phyloP scores from a whole-genome alignment of 2,888 invertebrate genomes.

The Eubasilissa splendida region DNA sequence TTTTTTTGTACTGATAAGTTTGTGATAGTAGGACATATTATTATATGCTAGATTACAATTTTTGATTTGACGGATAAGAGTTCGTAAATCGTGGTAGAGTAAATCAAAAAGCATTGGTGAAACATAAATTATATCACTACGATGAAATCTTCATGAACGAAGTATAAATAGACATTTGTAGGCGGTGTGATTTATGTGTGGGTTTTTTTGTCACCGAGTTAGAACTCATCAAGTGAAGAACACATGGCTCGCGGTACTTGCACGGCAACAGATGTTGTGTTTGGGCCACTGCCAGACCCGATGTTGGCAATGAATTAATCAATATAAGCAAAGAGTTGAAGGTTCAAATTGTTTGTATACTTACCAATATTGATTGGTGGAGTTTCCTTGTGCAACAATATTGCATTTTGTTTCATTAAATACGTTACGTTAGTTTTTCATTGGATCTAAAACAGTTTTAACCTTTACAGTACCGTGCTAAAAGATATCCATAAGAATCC shows the following conservation, averaged over 20 bases:
- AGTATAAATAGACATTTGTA: not conserved
- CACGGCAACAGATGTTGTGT: conserved; percentile 33
- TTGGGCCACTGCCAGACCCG: conserved; percentile 26
- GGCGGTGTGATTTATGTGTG: not conserved
- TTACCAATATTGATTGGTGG: not conserved
- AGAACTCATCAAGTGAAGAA: conserved; percentile 20
- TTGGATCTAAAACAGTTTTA: too few relatives aligned
- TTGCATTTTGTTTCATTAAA: not conserved
- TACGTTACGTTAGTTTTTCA: too few relatives aligned
- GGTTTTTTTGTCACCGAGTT: conserved; percentile 36
- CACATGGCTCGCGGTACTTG: conserved; percentile 12
- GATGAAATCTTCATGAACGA: conserved; percentile 1
- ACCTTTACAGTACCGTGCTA: too few relatives aligned
- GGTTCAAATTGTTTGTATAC: conserved; percentile 44
- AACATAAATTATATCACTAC: not conserved
- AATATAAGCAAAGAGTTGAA: conserved; percentile 37
- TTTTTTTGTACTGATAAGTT: too few relatives aligned
- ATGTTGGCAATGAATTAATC: conserved; percentile 28
- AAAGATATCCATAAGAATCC: too few relatives aligned
- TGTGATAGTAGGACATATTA: too few relatives aligned
- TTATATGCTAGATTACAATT: too few relatives aligned
- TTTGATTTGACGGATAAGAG: too few relatives aligned
- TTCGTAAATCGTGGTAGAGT: too few relatives aligned
- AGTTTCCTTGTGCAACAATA: not conserved
- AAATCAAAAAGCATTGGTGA: too few relatives aligned